Evolutionary conservation across 2,113 vertebrate genomes (phyloP).

Genomic region (Symphodus melops): DNA sequence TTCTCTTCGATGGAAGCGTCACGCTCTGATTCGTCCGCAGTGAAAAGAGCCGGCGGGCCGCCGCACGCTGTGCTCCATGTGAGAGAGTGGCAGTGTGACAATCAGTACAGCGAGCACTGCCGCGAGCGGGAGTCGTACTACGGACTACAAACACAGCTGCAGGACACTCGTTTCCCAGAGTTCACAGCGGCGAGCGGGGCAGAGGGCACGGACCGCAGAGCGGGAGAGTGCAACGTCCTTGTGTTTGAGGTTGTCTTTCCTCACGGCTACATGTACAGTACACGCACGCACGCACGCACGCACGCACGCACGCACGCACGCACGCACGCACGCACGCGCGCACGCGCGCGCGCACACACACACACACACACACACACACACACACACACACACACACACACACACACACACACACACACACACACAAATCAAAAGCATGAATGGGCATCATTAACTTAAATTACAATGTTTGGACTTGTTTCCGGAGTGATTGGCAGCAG

Average conservation of each 20-base stretch:
- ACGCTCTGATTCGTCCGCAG: slow-evolving; percentile 14
- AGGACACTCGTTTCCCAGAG: slow-evolving; percentile 56
- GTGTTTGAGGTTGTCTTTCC: slow-evolving; percentile 76
- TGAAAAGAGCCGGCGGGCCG: slow-evolving; percentile 16
- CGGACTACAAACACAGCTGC: slow-evolving; percentile 32
- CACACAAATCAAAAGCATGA: background rate
- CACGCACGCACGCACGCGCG: background rate
- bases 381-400: background rate
- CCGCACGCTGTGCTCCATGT: slow-evolving; percentile 7
- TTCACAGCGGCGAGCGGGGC: slow-evolving; percentile 16
- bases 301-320: background rate
- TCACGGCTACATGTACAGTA: slow-evolving; percentile 47
- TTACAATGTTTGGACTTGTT: slow-evolving; percentile 11
- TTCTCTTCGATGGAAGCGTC: slow-evolving; percentile 22
- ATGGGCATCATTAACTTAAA: slow-evolving; percentile 50
- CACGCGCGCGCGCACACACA: background rate
- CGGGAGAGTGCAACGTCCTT: slow-evolving; percentile 56
- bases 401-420: slow-evolving; percentile 27
- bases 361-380: background rate
- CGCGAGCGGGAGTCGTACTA: slow-evolving; percentile 32
- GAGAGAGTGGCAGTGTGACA: slow-evolving; percentile 48
- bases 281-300: background rate
- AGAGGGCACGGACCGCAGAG: slow-evolving; percentile 24
- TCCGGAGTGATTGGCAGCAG: slow-evolving; percentile 36
- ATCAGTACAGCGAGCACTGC: slow-evolving; percentile 33